Evolutionary conservation across 2,888 invertebrate species (phyloP).

Genomic region (Agrochola macilenta): DNA sequence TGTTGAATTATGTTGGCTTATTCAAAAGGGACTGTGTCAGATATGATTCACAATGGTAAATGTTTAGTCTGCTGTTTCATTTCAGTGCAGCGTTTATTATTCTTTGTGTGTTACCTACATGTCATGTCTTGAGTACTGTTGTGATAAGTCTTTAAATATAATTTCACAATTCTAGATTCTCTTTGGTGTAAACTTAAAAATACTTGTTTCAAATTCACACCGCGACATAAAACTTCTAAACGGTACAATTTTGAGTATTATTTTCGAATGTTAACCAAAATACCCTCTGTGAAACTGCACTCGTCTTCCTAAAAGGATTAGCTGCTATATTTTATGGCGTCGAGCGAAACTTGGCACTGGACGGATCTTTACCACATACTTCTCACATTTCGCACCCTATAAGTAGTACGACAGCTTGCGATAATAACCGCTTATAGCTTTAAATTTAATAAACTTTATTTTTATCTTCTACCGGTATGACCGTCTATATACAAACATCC

Average conservation of each 20-base stretch:
- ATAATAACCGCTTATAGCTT: slow-evolving; percentile 11
- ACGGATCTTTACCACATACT: slow-evolving; percentile 25
- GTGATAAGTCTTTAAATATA: background rate
- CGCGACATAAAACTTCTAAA: background rate
- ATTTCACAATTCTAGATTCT: background rate
- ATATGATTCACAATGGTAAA: background rate
- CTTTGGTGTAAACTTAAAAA: background rate
- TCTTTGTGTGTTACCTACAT: background rate
- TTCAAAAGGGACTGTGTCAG: slow-evolving; percentile 9
- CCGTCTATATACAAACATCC: background rate
- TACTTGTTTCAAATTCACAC: background rate
- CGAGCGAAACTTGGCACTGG: slow-evolving; percentile 21
- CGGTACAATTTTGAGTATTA: slow-evolving; percentile 5
- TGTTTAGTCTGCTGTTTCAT: background rate
- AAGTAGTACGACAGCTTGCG: slow-evolving; percentile 29
- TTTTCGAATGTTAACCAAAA: slow-evolving; percentile 9
- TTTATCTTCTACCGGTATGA: slow-evolving; percentile 2
- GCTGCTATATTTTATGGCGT: slow-evolving; percentile 28
- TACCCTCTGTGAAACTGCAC: slow-evolving; percentile 13
- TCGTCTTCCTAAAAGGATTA: slow-evolving; percentile 20
- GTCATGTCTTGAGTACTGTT: background rate
- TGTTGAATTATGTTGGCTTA: slow-evolving; percentile 14
- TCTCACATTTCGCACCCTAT: slow-evolving; percentile 27
- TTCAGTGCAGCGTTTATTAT: background rate
- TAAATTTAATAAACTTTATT: slow-evolving; percentile 29